Evolutionary conservation across 1,140 invertebrate genomes (phyloP).

Genomic region (Zaprionus africanus): DNA sequence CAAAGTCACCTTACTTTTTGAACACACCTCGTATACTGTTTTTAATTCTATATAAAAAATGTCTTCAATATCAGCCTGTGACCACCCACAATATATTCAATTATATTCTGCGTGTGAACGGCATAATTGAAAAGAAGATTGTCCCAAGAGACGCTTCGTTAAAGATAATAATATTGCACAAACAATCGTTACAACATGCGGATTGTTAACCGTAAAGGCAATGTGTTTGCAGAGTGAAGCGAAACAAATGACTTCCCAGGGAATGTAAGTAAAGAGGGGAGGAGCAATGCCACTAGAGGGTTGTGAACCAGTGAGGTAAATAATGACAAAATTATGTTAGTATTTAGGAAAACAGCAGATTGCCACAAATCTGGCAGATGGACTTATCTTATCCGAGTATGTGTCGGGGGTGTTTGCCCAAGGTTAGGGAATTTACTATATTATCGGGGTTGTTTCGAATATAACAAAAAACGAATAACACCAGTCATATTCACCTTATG

Average conservation of each 20-base stretch:
- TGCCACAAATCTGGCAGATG: conserved; percentile 79
- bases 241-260: conserved; percentile 66
- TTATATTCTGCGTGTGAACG: conserved; percentile 77
- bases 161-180: conserved; percentile 77
- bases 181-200: conserved; percentile 66
- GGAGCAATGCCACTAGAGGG: conserved; percentile 47
- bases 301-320: conserved; percentile 80
- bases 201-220: conserved; percentile 72
- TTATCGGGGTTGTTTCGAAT: conserved; percentile 41
- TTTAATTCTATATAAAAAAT: neutral
- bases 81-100: conserved; percentile 60
- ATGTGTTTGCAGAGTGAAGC: conserved; percentile 51
- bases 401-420: conserved; percentile 44
- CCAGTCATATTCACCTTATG: neutral
- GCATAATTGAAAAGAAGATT: conserved; percentile 77
- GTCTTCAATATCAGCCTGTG: conserved; percentile 9
- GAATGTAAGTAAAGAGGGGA: conserved; percentile 37
- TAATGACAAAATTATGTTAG: conserved; percentile 82
- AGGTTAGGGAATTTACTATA: conserved; percentile 29
- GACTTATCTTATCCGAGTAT: conserved; percentile 54
- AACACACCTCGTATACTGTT: too few relatives aligned
- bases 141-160: conserved; percentile 77
- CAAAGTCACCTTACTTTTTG: too few relatives aligned
- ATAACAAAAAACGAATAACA: conserved; percentile 1
- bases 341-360: conserved; percentile 77